Evolutionary conservation across 2,113 vertebrate species (phyloP).

Genomic region (Ahaetulla prasina): DNA sequence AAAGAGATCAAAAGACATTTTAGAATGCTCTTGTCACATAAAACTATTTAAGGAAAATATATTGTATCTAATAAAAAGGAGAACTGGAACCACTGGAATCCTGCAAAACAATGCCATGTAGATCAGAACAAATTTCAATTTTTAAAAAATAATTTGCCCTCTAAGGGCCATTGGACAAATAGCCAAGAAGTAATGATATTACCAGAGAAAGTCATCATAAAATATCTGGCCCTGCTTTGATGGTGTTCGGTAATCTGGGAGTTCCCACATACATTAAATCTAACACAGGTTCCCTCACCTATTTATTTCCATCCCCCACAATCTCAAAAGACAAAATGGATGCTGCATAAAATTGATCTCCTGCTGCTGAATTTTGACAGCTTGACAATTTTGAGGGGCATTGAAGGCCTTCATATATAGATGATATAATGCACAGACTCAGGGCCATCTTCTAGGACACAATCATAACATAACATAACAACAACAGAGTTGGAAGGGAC

Average conservation of each 20-base stretch:
- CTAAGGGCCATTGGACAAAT: background rate
- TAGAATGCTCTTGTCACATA: background rate
- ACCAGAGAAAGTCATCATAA: background rate
- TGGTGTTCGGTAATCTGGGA: background rate
- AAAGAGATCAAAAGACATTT: background rate
- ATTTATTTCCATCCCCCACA: background rate
- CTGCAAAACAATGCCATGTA: background rate
- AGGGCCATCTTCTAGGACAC: background rate
- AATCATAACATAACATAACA: too few relatives aligned
- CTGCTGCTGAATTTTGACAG: background rate
- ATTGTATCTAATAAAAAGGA: background rate
- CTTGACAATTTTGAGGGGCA: background rate
- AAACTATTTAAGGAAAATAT: background rate
- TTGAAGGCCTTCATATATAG: background rate
- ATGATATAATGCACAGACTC: background rate
- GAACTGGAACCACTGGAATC: background rate
- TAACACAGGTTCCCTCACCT: background rate
- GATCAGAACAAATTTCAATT: background rate
- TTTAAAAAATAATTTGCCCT: background rate
- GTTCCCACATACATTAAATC: background rate
- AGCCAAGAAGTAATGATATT: background rate
- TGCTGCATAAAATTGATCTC: background rate
- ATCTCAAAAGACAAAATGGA: background rate
- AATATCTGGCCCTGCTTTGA: background rate
- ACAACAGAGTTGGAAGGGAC: too few relatives aligned